phyloP scores from a whole-genome alignment of 2,888 invertebrate species.

The Leptopilina drosophilae region DNA sequence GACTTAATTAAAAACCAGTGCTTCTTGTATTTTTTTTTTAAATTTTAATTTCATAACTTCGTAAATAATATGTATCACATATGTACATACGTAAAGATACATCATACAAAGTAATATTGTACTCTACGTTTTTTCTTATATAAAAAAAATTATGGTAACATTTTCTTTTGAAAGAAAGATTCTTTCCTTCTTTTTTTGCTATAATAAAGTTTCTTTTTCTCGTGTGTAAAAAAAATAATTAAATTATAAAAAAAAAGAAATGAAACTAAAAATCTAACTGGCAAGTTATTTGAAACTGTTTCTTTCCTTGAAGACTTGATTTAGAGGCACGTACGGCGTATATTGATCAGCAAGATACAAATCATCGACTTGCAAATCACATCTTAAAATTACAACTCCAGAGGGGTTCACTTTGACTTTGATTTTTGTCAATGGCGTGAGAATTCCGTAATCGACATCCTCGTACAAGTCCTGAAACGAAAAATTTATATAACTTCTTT shows the following conservation, averaged over 20 bases:
- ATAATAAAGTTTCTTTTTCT: not conserved
- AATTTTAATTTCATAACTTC: constrained; percentile 32
- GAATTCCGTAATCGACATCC: constrained; percentile 91
- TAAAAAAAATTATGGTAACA: constrained; percentile 14
- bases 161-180: not conserved
- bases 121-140: constrained; percentile 14
- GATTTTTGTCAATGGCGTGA: constrained; percentile 91
- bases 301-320: constrained; percentile 79
- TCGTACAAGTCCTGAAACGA: constrained; percentile 88
- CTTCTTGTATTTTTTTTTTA: constrained; percentile 26
- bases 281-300: constrained; percentile 68
- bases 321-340: constrained; percentile 78
- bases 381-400: constrained; percentile 90
- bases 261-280: constrained; percentile 2
- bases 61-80: constrained; percentile 38
- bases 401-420: constrained; percentile 96
- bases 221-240: not conserved
- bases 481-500: constrained; percentile 55
- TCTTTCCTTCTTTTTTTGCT: not conserved
- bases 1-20: constrained; percentile 36
- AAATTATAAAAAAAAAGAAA: not conserved
- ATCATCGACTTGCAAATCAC: constrained; percentile 84
- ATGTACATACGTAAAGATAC: constrained; percentile 39
- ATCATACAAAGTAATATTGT: constrained; percentile 12
- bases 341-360: constrained; percentile 66